These are phyloP conservation scores for Neotoma lepida DNA, from an alignment of 2,113 vertebrate species.

Conservation along the genomic window DNA sequence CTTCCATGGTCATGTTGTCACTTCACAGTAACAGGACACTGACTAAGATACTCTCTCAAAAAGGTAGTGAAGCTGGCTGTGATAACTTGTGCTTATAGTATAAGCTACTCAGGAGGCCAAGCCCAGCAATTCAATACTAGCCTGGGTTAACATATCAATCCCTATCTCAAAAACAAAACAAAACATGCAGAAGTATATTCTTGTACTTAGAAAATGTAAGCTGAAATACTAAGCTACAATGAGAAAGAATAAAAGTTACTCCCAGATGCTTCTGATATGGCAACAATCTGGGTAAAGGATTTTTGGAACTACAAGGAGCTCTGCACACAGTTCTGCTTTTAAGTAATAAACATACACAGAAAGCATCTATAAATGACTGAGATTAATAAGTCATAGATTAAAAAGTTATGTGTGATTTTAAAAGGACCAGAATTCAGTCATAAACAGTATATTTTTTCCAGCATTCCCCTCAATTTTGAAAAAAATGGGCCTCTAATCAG, in stretches of 20 bases:
- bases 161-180: background rate
- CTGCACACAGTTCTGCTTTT: background rate
- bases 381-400: conserved; percentile 16
- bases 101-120: background rate
- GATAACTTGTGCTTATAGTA: background rate
- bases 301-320: background rate
- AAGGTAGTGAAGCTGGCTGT: background rate
- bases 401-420: background rate
- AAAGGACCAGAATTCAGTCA: background rate
- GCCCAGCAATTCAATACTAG: background rate
- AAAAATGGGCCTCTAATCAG: no score
- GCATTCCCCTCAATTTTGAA: background rate
- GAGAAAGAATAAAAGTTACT: background rate
- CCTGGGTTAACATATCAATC: background rate
- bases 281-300: background rate
- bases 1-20: no score
- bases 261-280: background rate
- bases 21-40: background rate
- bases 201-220: conserved; percentile 23
- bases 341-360: background rate
- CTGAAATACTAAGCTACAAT: background rate
- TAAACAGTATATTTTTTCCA: background rate
- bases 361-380: background rate
- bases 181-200: background rate
- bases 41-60: background rate